Conservation (phyloP, 2,888 invertebrate species). For the Leptinotarsa juncta region DNA sequence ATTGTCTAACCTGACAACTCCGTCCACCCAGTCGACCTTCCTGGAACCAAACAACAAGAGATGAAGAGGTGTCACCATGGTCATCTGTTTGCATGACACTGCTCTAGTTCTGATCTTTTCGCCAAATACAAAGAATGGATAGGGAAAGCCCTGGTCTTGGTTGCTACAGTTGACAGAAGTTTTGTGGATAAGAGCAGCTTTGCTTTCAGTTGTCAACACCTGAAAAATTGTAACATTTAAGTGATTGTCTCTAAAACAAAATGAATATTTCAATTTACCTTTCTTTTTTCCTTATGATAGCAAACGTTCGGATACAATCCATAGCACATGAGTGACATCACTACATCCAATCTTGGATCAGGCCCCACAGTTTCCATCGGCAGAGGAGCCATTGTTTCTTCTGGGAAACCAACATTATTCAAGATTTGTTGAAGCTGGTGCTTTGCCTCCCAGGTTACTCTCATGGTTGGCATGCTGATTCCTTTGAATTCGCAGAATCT, state of each 20-base stretch:
- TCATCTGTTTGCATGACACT: conserved; percentile 94
- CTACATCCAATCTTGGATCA: conserved; percentile 84
- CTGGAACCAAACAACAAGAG: conserved; percentile 92
- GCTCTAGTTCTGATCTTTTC: conserved; percentile 97
- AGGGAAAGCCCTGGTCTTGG: conserved; percentile 85
- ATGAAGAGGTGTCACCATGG: conserved; percentile 94
- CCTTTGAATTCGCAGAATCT: conserved; percentile 92
- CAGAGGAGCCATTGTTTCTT: conserved; percentile 82
- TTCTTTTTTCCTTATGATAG: conserved; percentile 93
- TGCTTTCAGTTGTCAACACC: conserved; percentile 95
- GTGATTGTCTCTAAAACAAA: no score
- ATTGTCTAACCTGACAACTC: conserved; percentile 86
- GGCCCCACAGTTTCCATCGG: conserved; percentile 81
- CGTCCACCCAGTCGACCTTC: conserved; percentile 83
- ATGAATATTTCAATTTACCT: conserved; percentile 67
- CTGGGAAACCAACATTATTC: conserved; percentile 86
- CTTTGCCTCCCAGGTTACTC: conserved; percentile 93
- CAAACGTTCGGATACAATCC: conserved; percentile 98
- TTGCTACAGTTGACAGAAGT: conserved; percentile 95
- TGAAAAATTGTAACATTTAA: conserved; percentile 49
- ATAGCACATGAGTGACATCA: conserved; percentile 87
- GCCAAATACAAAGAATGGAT: conserved; percentile 97
- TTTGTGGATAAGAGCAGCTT: conserved; percentile 94
- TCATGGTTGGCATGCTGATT: conserved; percentile 87
- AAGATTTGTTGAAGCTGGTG: conserved; percentile 72